Conservation (phyloP, 1,140 invertebrate species). For the Colletes gigas region DNA sequence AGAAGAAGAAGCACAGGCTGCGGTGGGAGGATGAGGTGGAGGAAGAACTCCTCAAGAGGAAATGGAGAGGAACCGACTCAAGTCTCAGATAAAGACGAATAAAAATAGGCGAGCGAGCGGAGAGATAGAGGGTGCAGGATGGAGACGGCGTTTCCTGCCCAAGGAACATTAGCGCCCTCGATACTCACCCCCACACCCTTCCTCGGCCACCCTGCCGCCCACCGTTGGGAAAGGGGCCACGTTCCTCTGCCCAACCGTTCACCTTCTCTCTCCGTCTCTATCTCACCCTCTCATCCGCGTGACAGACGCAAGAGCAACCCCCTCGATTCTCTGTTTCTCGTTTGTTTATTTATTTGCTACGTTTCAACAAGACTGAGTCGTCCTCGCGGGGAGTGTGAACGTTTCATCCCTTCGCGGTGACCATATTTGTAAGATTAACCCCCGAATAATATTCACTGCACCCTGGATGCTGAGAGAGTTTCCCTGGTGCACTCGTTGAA, state of each 20-base stretch:
- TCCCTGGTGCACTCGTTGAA: no score
- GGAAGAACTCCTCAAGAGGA: constrained; percentile 66
- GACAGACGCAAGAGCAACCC: constrained; percentile 60
- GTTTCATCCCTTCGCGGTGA: no score
- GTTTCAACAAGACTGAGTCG: background rate
- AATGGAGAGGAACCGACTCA: constrained; percentile 68
- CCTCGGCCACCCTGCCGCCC: constrained; percentile 42
- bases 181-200: constrained; percentile 70
- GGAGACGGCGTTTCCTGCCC: constrained; percentile 80
- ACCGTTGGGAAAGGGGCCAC: constrained; percentile 43
- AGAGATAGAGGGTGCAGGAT: constrained; percentile 76
- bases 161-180: constrained; percentile 79
- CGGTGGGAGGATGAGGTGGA: constrained; percentile 30
- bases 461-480: no score
- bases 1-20: constrained; percentile 13
- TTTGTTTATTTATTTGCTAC: constrained; percentile 1
- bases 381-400: no score
- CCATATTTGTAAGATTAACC: no score
- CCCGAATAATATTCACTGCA: no score
- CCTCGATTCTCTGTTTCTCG: constrained; percentile 5
- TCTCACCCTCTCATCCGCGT: constrained; percentile 18
- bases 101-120: constrained; percentile 79
- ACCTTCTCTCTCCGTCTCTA: constrained; percentile 25
- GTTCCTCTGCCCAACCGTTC: constrained; percentile 51
- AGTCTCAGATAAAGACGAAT: constrained; percentile 70